Evolutionary conservation across 2,888 invertebrate genomes (phyloP).

Genomic region (Drosophila tanythrix): DNA sequence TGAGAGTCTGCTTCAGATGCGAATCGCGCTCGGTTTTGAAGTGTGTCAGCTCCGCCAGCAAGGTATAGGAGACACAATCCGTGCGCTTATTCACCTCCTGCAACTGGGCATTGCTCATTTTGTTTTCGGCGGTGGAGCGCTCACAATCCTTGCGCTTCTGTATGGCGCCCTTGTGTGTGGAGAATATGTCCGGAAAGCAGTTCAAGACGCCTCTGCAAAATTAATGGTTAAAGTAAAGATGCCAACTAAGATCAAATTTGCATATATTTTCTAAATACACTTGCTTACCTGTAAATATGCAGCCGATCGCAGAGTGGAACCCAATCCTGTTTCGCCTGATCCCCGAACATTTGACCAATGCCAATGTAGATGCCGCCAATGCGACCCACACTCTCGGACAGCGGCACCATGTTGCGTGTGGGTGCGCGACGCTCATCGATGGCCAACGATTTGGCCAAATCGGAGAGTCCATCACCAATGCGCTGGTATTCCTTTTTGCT

Average conservation of each 20-base stretch:
- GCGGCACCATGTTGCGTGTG: slow-evolving; percentile 87
- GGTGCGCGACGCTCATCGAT: slow-evolving; percentile 89
- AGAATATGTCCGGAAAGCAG: slow-evolving; percentile 95
- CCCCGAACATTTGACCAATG: slow-evolving; percentile 95
- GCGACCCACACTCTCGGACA: slow-evolving; percentile 92
- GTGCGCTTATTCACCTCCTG: slow-evolving; percentile 93
- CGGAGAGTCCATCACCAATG: slow-evolving; percentile 94
- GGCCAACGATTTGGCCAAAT: slow-evolving; percentile 93
- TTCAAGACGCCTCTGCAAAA: slow-evolving; percentile 91
- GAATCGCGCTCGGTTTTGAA: slow-evolving; percentile 94
- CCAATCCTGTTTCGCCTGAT: slow-evolving; percentile 95
- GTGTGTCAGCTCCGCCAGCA: slow-evolving; percentile 97
- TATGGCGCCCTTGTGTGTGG: slow-evolving; percentile 94
- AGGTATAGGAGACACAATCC: slow-evolving; percentile 96
- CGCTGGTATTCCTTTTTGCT: slow-evolving; percentile 93
- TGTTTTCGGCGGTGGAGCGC: slow-evolving; percentile 91
- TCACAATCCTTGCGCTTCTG: slow-evolving; percentile 96
- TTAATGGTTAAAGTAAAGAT: neutral
- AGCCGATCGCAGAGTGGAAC: slow-evolving; percentile 95
- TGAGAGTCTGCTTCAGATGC: slow-evolving; percentile 94
- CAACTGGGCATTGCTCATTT: slow-evolving; percentile 92
- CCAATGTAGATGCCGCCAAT: slow-evolving; percentile 95
- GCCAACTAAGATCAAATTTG: neutral
- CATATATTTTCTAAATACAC: neutral
- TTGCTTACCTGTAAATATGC: slow-evolving; percentile 90